phyloP scores from a whole-genome alignment of 1,140 invertebrate genomes.

The Epicauta chinensis region DNA sequence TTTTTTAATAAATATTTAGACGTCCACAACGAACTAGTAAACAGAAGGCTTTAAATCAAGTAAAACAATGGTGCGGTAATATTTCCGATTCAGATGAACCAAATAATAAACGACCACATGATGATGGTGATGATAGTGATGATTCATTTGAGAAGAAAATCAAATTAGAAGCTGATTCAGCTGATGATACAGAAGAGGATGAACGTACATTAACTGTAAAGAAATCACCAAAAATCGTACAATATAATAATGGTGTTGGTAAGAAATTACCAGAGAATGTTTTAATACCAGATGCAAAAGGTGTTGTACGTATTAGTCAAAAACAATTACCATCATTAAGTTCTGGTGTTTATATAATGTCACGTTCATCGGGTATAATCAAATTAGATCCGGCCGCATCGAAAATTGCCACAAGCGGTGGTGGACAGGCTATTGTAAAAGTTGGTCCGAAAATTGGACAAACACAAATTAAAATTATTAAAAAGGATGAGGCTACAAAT shows the following conservation, averaged over 20 bases:
- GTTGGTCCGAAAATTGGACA: slow-evolving; percentile 41
- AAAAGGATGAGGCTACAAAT: slow-evolving; percentile 30
- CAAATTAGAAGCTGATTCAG: slow-evolving; percentile 45
- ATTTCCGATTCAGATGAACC: slow-evolving; percentile 54
- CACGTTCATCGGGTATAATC: slow-evolving; percentile 56
- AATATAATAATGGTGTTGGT: slow-evolving; percentile 17
- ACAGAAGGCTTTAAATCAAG: slow-evolving; percentile 72
- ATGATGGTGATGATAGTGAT: slow-evolving; percentile 46
- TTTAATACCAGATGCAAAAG: slow-evolving; percentile 55
- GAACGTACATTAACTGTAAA: slow-evolving; percentile 9
- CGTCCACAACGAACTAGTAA: slow-evolving; percentile 71
- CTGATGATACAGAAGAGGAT: slow-evolving; percentile 31
- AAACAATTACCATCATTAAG: slow-evolving; percentile 64
- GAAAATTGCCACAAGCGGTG: slow-evolving; percentile 32
- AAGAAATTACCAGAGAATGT: slow-evolving; percentile 35
- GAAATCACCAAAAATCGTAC: slow-evolving; percentile 11
- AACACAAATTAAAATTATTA: slow-evolving; percentile 38
- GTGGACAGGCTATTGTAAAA: slow-evolving; percentile 37
- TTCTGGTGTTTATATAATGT: slow-evolving; percentile 65
- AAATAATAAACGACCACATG: slow-evolving; percentile 27
- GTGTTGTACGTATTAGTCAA: slow-evolving; percentile 66
- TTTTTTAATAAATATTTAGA: slow-evolving; percentile 39
- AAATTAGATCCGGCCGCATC: slow-evolving; percentile 42
- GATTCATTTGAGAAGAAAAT: slow-evolving; percentile 46
- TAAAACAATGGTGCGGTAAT: slow-evolving; percentile 74